These are phyloP conservation scores for Thecocarcelia acutangulata DNA, from an alignment of 2,888 invertebrate species.

Conservation along the genomic window DNA sequence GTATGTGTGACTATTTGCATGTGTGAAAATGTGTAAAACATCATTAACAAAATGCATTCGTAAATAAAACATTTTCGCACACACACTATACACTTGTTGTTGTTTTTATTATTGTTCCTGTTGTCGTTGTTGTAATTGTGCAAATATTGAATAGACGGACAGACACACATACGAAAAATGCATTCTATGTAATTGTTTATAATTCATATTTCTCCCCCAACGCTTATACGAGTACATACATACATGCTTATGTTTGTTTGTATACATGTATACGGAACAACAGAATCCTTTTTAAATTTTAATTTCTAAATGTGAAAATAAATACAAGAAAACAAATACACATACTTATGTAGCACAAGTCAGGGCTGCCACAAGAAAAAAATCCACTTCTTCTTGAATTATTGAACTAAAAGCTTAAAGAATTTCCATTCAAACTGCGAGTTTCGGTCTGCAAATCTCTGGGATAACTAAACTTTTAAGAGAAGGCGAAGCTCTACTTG, in stretches of 20 bases:
- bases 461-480: too few relatives aligned
- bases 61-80: constrained; percentile 60
- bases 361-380: too few relatives aligned
- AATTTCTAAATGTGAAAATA: constrained; percentile 25
- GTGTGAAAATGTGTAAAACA: constrained; percentile 53
- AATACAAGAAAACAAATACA: not conserved
- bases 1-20: constrained; percentile 7
- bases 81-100: constrained; percentile 46
- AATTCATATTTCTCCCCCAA: constrained; percentile 39
- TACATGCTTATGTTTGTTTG: too few relatives aligned
- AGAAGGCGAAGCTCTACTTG: too few relatives aligned
- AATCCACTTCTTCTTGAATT: too few relatives aligned
- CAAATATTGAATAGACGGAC: constrained; percentile 42
- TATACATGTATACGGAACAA: not conserved
- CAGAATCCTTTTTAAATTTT: constrained; percentile 11
- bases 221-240: too few relatives aligned
- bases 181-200: constrained; percentile 55
- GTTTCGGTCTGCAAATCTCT: too few relatives aligned
- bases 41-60: constrained; percentile 61
- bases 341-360: too few relatives aligned
- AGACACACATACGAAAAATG: constrained; percentile 22
- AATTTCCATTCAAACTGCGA: too few relatives aligned
- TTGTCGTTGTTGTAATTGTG: constrained; percentile 26
- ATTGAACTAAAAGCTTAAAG: too few relatives aligned
- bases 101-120: not conserved